A percentile compares a stretch with the other conserved stretches of the same genome.
phyloP scores from a whole-genome alignment of 2,113 vertebrate species.

The Craseonycteris thonglongyai region DNA sequence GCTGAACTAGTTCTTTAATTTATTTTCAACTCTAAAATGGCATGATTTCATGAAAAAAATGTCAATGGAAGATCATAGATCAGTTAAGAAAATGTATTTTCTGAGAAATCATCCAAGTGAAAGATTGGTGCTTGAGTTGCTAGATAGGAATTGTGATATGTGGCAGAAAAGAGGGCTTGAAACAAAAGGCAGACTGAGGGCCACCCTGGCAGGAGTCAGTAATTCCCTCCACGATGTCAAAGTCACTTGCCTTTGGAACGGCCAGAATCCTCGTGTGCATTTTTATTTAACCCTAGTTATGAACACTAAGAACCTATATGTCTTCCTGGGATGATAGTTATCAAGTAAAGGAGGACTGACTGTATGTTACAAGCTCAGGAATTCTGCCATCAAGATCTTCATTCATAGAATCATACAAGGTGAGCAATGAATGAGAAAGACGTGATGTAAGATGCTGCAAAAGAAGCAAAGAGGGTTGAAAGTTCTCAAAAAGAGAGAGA shows the following conservation, averaged over 20 bases:
- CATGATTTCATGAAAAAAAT: not conserved
- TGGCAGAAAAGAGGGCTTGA: not conserved
- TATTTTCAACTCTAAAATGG: not conserved
- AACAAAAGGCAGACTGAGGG: not conserved
- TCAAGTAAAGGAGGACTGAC: not conserved
- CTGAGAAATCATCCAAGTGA: not conserved
- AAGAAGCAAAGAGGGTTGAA: not conserved
- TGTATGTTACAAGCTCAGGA: not conserved
- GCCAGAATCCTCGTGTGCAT: accelerated
- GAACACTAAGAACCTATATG: not conserved
- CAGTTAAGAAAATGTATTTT: not conserved
- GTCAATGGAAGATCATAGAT: too few relatives aligned
- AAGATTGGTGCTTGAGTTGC: not conserved
- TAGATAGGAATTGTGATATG: not conserved
- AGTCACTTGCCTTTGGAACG: not conserved
- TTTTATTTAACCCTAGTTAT: not conserved
- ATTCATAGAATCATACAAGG: not conserved
- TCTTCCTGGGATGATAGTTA: not conserved
- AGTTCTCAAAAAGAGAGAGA: not conserved
- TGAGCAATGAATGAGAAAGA: not conserved
- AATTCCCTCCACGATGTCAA: not conserved
- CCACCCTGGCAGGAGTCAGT: accelerated
- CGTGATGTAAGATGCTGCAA: not conserved
- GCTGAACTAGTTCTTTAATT: not conserved
- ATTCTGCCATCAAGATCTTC: not conserved